Percentiles rank a stretch among this genome's conserved stretches.
Evolutionary conservation across 1,140 invertebrate genomes (phyloP).

Genomic region (Microplitis demolitor): DNA sequence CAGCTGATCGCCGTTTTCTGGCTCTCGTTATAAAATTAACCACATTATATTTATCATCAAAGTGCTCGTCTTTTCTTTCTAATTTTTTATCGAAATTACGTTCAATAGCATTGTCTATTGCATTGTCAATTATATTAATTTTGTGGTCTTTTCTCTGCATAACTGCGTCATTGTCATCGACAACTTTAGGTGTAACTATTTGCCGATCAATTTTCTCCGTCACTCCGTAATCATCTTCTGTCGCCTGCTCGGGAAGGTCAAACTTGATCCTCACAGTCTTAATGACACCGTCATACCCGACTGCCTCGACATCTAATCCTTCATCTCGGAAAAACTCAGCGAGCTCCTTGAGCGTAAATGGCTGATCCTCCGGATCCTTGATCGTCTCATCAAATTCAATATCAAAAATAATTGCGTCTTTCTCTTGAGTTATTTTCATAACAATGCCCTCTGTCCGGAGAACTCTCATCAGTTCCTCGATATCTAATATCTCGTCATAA

Average conservation of each 20-base stretch:
- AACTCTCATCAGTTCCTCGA: neutral
- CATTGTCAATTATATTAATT: neutral
- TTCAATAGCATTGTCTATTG: neutral
- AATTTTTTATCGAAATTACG: neutral
- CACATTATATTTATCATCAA: neutral
- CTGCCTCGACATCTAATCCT: neutral
- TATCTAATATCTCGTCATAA: neutral
- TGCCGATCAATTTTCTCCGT: neutral
- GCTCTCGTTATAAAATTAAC: conserved; percentile 4
- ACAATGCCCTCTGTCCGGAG: conserved; percentile 4
- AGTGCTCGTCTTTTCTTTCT: neutral
- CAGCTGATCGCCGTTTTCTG: conserved; percentile 10
- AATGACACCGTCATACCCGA: neutral
- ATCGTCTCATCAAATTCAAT: conserved; percentile 3
- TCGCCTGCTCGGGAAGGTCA: neutral
- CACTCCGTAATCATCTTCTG: neutral
- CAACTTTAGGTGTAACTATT: neutral
- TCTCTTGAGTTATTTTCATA: neutral
- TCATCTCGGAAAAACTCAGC: conserved; percentile 1
- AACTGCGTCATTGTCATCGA: neutral
- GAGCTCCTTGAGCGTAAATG: conserved; percentile 8
- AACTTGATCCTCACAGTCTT: neutral
- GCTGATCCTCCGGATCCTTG: neutral
- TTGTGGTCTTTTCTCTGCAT: neutral
- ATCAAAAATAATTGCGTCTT: neutral